Evolutionary conservation across 1,140 invertebrate species (phyloP).

Genomic region (Lasioglossum albipes): DNA sequence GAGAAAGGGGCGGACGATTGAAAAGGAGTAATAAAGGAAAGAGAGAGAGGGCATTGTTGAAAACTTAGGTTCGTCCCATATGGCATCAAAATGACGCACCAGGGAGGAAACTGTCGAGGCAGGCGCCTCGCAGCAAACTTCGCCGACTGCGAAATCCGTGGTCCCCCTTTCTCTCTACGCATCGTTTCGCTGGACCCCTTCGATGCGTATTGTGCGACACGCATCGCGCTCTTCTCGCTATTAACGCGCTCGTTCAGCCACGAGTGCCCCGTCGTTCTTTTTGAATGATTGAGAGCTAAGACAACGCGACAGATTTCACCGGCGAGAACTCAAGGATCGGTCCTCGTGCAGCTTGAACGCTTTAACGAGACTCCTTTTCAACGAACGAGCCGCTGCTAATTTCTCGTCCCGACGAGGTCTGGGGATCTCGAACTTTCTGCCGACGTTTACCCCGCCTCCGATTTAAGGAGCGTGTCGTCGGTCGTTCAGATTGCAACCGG

Average conservation of each 20-base stretch:
- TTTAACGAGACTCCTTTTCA: conserved; percentile 19
- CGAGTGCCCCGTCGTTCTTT: conserved; percentile 48
- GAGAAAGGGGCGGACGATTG: conserved; percentile 17
- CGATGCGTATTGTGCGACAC: conserved; percentile 55
- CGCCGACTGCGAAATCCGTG: conserved; percentile 41
- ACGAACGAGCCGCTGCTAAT: background rate
- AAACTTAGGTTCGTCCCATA: conserved; percentile 61
- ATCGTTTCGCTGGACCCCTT: conserved; percentile 8
- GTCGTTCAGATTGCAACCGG: background rate
- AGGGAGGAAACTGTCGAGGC: conserved; percentile 37
- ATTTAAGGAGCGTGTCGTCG: no score
- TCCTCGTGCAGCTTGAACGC: conserved; percentile 26
- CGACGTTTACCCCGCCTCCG: background rate
- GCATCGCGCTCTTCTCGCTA: conserved; percentile 56
- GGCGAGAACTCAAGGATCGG: conserved; percentile 34
- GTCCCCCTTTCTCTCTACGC: background rate
- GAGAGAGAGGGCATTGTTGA: conserved; percentile 53
- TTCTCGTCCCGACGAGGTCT: background rate
- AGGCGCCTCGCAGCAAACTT: conserved; percentile 35
- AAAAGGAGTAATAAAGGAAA: conserved; percentile 41
- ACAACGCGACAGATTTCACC: conserved; percentile 57
- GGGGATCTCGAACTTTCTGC: no score
- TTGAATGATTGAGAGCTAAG: conserved; percentile 64
- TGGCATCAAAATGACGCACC: conserved; percentile 66
- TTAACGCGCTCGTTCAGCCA: conserved; percentile 53